These are phyloP conservation scores for Harpagifer antarcticus DNA, from an alignment of 2,797 vertebrate genomes.

Conservation along the genomic window DNA sequence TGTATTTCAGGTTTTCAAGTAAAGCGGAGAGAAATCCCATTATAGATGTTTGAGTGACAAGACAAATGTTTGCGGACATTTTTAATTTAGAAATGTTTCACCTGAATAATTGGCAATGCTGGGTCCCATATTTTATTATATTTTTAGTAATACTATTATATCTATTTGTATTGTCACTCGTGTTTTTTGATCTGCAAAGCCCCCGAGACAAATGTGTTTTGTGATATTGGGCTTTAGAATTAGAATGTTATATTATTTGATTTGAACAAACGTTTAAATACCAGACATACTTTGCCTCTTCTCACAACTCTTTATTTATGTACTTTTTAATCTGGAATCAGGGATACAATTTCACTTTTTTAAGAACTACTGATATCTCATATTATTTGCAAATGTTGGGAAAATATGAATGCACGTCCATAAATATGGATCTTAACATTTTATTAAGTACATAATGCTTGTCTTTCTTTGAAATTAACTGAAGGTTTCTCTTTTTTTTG, in stretches of 20 bases:
- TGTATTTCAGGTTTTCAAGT: conserved; percentile 14
- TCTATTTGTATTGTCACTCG: too few species aligned
- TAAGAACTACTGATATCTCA: too few species aligned
- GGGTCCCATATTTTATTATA: too few species aligned
- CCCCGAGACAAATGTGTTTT: too few species aligned
- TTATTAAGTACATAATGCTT: background rate
- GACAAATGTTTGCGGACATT: conserved; percentile 13
- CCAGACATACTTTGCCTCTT: conserved; percentile 33
- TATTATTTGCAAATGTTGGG: background rate
- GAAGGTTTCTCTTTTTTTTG: too few species aligned
- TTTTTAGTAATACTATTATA: too few species aligned
- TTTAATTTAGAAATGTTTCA: conserved; percentile 23
- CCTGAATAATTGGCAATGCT: conserved; percentile 10
- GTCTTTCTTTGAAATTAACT: too few species aligned
- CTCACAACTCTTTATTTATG: conserved; percentile 30
- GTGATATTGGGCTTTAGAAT: too few species aligned
- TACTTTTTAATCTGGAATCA: conserved; percentile 25
- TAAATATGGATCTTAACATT: background rate
- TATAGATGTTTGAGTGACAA: conserved; percentile 28
- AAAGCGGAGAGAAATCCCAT: conserved; percentile 17
- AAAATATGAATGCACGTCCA: background rate
- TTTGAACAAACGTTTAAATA: conserved; percentile 3
- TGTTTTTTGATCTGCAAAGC: too few species aligned
- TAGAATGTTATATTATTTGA: background rate
- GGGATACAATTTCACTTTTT: conserved; percentile 20